Conservation (phyloP, 2,113 vertebrate species). For the Chloropsis hardwickii region DNA sequence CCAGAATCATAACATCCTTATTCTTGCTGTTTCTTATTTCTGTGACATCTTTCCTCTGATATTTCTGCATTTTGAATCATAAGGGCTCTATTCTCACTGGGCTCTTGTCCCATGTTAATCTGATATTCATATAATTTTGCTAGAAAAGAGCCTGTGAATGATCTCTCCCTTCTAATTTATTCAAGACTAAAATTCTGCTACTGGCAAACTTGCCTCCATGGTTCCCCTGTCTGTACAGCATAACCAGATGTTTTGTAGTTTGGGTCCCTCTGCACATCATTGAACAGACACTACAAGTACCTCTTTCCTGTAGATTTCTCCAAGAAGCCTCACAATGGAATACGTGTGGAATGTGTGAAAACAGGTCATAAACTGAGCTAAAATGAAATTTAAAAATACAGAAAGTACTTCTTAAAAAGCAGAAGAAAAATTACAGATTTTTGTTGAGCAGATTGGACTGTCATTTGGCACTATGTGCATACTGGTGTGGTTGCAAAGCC, state of each 20-base stretch:
- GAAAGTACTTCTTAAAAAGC: neutral
- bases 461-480: neutral
- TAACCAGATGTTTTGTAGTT: constrained; percentile 65
- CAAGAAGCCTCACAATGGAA: constrained; percentile 27
- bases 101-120: constrained; percentile 50
- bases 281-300: constrained; percentile 35
- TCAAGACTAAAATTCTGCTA: constrained; percentile 63
- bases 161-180: constrained; percentile 62
- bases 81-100: constrained; percentile 49
- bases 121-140: constrained; percentile 58
- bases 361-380: constrained; percentile 1
- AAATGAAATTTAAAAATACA: constrained; percentile 30
- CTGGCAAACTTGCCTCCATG: constrained; percentile 46
- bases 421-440: neutral
- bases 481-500: neutral
- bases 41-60: constrained; percentile 29
- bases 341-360: constrained; percentile 28
- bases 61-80: constrained; percentile 54
- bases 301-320: constrained; percentile 34
- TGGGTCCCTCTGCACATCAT: constrained; percentile 41
- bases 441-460: neutral
- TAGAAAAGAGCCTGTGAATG: constrained; percentile 41
- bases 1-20: neutral
- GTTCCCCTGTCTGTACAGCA: constrained; percentile 32
- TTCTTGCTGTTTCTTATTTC: constrained; percentile 12